Percentiles rank a stretch among this genome's conserved stretches.
Evolutionary conservation across 1,140 invertebrate species (phyloP).

Genomic region (Hestina assimilis): DNA sequence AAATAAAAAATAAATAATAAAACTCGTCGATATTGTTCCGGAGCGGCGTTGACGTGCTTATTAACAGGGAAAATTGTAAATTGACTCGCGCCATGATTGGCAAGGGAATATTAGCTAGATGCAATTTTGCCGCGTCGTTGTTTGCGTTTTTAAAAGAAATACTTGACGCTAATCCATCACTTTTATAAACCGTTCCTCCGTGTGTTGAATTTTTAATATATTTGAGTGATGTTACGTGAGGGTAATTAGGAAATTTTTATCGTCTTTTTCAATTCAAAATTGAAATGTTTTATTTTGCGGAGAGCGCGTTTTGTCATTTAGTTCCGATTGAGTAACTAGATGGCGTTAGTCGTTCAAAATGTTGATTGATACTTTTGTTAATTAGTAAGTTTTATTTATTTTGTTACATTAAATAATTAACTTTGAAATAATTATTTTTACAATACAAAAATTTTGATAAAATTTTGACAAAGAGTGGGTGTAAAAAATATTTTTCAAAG

Average conservation of each 20-base stretch:
- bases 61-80: slow-evolving; percentile 72
- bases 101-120: slow-evolving; percentile 72
- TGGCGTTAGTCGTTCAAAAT: slow-evolving; percentile 16
- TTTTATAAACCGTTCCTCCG: slow-evolving; percentile 35
- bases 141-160: slow-evolving; percentile 63
- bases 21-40: slow-evolving; percentile 49
- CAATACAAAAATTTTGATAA: no score
- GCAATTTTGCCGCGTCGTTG: slow-evolving; percentile 57
- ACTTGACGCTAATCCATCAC: slow-evolving; percentile 73
- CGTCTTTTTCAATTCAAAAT: slow-evolving; percentile 8
- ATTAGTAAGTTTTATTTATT: neutral
- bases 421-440: no score
- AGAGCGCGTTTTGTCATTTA: slow-evolving; percentile 2
- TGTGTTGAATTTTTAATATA: neutral
- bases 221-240: slow-evolving; percentile 2
- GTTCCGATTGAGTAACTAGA: slow-evolving; percentile 7
- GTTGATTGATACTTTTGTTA: neutral
- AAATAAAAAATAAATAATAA: slow-evolving; percentile 60
- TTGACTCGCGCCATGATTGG: slow-evolving; percentile 71
- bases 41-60: slow-evolving; percentile 62
- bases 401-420: no score
- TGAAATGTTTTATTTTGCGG: neutral
- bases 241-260: slow-evolving; percentile 20
- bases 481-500: no score
- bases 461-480: no score